Evolutionary conservation across 2,888 invertebrate species (phyloP).

Genomic region (Lepidonotus clava): DNA sequence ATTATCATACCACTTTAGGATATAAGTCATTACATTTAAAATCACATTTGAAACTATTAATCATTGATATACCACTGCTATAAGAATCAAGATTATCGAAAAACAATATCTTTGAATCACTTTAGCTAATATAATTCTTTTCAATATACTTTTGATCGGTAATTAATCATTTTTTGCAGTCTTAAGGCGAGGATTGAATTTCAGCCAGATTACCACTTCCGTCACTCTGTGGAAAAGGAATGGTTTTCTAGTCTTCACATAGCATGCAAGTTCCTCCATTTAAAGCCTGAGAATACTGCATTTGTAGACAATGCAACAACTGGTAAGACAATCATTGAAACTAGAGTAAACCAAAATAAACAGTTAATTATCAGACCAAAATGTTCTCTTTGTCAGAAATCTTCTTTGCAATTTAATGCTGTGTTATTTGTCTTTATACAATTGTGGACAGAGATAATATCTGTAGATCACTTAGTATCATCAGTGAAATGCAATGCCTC

Average conservation of each 20-base stretch:
- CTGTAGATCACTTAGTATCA: too few species aligned
- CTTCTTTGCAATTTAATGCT: neutral
- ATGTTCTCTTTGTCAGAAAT: too few species aligned
- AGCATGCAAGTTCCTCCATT: conserved; percentile 55
- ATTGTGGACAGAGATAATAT: too few species aligned
- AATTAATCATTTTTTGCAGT: conserved; percentile 22
- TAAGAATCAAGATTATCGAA: neutral
- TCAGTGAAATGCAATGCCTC: too few species aligned
- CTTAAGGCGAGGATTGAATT: conserved; percentile 55
- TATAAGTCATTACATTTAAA: neutral
- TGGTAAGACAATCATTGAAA: too few species aligned
- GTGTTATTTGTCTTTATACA: neutral
- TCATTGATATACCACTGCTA: neutral
- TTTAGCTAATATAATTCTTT: neutral
- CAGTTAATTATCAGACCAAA: too few species aligned
- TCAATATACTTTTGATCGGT: neutral
- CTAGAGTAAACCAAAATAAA: too few species aligned
- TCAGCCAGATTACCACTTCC: conserved; percentile 59
- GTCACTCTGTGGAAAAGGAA: neutral
- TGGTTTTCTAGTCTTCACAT: conserved; percentile 42
- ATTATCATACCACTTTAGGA: too few species aligned
- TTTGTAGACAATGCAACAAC: conserved; percentile 62
- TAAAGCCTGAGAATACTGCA: conserved; percentile 57
- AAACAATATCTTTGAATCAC: neutral
- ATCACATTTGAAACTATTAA: neutral